phyloP scores from a whole-genome alignment of 2,888 invertebrate genomes.

The Diploptera punctata region DNA sequence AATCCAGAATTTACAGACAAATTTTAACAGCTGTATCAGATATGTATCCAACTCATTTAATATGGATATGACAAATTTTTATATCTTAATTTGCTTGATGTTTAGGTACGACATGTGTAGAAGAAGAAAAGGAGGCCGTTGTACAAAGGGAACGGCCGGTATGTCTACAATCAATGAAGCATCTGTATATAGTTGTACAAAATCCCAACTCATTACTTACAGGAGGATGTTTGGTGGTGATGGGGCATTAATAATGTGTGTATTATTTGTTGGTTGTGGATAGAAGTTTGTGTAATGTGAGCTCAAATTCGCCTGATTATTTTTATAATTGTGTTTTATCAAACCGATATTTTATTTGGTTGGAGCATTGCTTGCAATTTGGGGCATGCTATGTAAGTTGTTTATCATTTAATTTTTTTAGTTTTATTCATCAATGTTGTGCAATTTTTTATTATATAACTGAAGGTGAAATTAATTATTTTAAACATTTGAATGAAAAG shows the following conservation, averaged over 20 bases:
- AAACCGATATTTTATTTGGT: no score
- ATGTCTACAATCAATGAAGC: constrained; percentile 57
- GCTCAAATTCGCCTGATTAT: neutral
- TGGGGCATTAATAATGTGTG: constrained; percentile 5
- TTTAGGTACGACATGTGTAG: constrained; percentile 96
- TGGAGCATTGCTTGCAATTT: neutral
- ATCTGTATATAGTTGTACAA: constrained; percentile 35
- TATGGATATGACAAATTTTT: no score
- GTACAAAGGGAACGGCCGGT: constrained; percentile 98
- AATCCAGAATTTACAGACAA: no score
- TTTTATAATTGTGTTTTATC: no score
- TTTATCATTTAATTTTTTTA: neutral
- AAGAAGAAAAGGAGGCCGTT: constrained; percentile 94
- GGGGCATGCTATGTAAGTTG: neutral
- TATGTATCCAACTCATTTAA: no score
- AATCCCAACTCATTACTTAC: constrained; percentile 26
- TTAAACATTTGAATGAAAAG: no score
- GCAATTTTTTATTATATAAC: constrained; percentile 5
- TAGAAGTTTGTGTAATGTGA: neutral
- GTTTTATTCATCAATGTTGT: neutral
- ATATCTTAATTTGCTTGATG: constrained; percentile 28
- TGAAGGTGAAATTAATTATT: no score
- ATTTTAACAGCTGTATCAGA: no score
- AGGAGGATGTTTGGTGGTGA: constrained; percentile 22
- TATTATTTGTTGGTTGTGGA: neutral